Percentiles rank a stretch among this genome's conserved stretches.
phyloP scores from a whole-genome alignment of 2,888 invertebrate genomes.

The Lamproptera curius region DNA sequence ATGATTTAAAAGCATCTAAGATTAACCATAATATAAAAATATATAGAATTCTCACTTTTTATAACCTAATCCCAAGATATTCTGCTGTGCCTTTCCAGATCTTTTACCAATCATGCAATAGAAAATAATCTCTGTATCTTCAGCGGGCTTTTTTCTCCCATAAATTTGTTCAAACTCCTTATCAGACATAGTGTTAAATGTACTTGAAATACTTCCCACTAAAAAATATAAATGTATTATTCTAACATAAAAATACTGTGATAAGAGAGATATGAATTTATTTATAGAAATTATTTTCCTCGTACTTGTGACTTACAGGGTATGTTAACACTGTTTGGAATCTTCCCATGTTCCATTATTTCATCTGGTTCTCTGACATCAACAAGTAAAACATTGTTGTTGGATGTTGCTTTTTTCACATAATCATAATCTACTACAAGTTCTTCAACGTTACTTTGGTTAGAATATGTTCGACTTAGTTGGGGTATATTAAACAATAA shows the following conservation, averaged over 20 bases:
- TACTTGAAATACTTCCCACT: constrained; percentile 74
- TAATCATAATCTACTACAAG: constrained; percentile 59
- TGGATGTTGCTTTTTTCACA: constrained; percentile 53
- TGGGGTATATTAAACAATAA: background rate
- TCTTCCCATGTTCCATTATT: constrained; percentile 81
- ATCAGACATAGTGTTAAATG: constrained; percentile 59
- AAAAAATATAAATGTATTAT: constrained; percentile 30
- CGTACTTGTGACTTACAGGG: constrained; percentile 77
- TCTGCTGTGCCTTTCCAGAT: constrained; percentile 79
- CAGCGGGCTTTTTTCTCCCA: constrained; percentile 77
- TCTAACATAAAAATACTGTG: background rate
- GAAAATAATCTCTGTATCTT: constrained; percentile 80
- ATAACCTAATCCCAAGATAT: constrained; percentile 77
- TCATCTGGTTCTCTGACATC: constrained; percentile 88
- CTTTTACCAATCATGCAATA: constrained; percentile 84
- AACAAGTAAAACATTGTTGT: constrained; percentile 72
- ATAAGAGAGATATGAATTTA: no score
- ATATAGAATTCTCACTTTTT: constrained; percentile 80
- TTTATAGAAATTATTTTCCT: constrained; percentile 1
- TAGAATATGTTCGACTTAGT: constrained; percentile 37
- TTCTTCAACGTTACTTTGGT: constrained; percentile 37
- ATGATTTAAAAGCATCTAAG: no score
- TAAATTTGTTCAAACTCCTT: constrained; percentile 77
- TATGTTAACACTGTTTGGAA: constrained; percentile 87
- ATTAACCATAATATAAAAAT: no score